Evolutionary conservation across 2,888 invertebrate species (phyloP), one percentile per base, ranked within the genome.

Genomic region (Muscina levida): DNA sequence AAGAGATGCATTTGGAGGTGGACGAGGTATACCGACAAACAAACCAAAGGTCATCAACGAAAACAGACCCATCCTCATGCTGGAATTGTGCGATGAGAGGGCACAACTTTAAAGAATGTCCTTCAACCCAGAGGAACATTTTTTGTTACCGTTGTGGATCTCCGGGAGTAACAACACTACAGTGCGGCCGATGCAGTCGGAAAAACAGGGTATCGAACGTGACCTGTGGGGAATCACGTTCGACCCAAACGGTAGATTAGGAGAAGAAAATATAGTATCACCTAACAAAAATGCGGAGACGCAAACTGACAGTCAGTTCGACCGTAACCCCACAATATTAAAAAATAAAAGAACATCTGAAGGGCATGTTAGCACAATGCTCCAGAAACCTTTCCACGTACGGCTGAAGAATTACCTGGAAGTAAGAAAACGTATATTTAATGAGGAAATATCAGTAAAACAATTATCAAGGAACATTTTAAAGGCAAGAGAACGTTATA

Each of bases 91-190:
- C 8, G 8, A 31, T 3, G 3, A 31, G 4, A 5, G 31, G 8
- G 8, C 31, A 31, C 31, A 31, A 3, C 8, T 31, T 72, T 11
- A 72, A 72, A n/a, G 37, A 77, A n/a, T 72, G 72, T 19, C 6
- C 53, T 1, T 70, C 70, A 1, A 24, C 39, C 1, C 77, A 68
- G 19, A 57, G 66, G 8, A 24, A 22, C 1, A 22, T 65, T 31
- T 78, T 73, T 66, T 73, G 78, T 65, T 73, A 37, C 24, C 53
- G 65, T 0, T 73, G 78, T 19, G 73, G 78, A n/a, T n/a, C 62
- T 0, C 53, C 53, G 0, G 78, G 44, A 1, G 65, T 73, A n/a
- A 62, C 65, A 10, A 51, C 62, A 11, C 59, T 53, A 1, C 42
- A 42, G 24, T 78, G 73, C 48, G 39, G 24, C 11, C 68, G 53